Percentiles rank a stretch among this genome's conserved stretches.
Conservation (phyloP, 2,797 vertebrate species). For the Emydoidea blandingii region DNA sequence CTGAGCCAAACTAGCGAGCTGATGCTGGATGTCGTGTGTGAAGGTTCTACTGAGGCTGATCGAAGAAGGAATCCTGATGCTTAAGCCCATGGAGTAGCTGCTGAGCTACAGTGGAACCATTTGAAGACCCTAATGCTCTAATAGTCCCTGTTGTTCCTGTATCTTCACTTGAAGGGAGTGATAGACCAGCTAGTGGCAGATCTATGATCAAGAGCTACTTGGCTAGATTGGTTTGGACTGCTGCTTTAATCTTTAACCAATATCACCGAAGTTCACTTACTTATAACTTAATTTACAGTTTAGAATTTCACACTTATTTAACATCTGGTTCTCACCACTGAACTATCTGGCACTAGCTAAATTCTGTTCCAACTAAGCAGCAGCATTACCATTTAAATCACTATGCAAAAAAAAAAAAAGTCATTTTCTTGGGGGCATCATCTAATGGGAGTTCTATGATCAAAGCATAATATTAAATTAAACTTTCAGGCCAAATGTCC, state of each 20-base stretch:
- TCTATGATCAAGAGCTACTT: neutral
- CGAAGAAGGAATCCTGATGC: neutral
- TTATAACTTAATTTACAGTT: constrained; percentile 67
- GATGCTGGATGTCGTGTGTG: neutral
- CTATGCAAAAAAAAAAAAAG: neutral
- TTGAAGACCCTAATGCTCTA: neutral
- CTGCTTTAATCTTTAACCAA: neutral
- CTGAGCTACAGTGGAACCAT: neutral
- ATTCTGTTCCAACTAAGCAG: constrained; percentile 70
- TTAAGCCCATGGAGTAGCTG: neutral
- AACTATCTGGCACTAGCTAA: constrained; percentile 69
- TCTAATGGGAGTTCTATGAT: neutral
- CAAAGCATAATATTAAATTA: constrained; percentile 68
- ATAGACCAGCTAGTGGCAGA: neutral
- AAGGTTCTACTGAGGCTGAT: neutral
- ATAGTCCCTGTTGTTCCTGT: constrained; percentile 32
- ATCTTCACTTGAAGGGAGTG: neutral
- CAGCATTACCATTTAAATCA: constrained; percentile 64
- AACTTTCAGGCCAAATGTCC: constrained; percentile 72
- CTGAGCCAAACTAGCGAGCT: accelerated
- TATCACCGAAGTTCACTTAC: constrained; percentile 6
- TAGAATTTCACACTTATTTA: constrained; percentile 72
- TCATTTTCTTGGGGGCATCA: neutral
- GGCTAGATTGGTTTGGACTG: neutral
- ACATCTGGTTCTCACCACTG: constrained; percentile 68